Conservation (phyloP, 2,113 vertebrate species). For the Canis aureus region DNA sequence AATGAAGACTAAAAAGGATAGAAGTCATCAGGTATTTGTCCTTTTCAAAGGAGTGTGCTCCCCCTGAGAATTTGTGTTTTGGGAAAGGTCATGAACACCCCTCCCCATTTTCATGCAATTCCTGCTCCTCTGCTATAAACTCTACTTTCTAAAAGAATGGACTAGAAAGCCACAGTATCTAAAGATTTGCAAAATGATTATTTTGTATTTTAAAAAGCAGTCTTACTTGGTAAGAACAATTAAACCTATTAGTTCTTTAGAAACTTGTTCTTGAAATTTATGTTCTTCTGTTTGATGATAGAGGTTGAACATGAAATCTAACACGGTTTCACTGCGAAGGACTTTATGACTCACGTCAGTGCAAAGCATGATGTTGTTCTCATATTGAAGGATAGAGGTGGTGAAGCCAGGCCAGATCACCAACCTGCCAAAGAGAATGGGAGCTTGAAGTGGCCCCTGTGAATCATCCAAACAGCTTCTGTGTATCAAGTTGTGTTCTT, state of each 20-base stretch:
- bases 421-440: constrained; percentile 86
- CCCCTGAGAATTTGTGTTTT: neutral
- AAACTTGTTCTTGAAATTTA: constrained; percentile 90
- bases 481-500: neutral
- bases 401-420: constrained; percentile 96
- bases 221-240: constrained; percentile 96
- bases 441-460: neutral
- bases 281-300: constrained; percentile 88
- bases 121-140: neutral
- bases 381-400: constrained; percentile 94
- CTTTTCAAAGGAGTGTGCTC: neutral
- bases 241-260: constrained; percentile 95
- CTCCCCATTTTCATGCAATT: too few relatives aligned
- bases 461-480: neutral
- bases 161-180: neutral
- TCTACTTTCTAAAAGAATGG: neutral
- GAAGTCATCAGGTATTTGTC: neutral
- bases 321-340: constrained; percentile 95
- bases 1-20: neutral
- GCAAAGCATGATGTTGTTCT: constrained; percentile 95
- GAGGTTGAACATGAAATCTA: constrained; percentile 92
- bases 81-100: too few relatives aligned
- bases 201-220: neutral
- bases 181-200: neutral
- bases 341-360: constrained; percentile 96